These are phyloP conservation scores for Andrena haemorrhoa DNA, from an alignment of 2,888 invertebrate species.

Conservation along the genomic window DNA sequence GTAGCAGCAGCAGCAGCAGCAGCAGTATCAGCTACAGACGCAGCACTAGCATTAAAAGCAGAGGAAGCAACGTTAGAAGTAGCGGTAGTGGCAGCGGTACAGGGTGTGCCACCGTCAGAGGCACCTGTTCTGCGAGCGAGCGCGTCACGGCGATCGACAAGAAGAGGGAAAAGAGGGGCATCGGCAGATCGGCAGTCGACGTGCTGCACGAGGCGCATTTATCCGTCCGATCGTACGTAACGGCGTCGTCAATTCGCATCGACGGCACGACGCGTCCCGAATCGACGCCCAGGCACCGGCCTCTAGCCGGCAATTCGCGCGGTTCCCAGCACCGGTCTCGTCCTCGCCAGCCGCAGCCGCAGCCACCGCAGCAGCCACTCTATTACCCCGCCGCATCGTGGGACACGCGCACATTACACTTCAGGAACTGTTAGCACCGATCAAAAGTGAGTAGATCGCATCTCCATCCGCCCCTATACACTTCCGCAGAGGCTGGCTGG, in stretches of 20 bases:
- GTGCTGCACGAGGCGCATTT: conserved; percentile 78
- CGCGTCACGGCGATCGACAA: conserved; percentile 66
- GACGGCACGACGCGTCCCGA: conserved; percentile 70
- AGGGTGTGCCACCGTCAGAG: conserved; percentile 35
- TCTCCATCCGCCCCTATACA: too few relatives aligned
- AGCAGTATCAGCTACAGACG: conserved; percentile 62
- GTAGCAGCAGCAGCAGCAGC: conserved; percentile 70
- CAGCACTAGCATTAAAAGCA: conserved; percentile 59
- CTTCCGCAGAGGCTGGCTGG: not conserved
- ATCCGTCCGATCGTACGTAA: conserved; percentile 82
- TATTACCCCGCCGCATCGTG: conserved; percentile 68
- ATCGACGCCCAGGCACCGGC: conserved; percentile 72
- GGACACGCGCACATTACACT: conserved; percentile 82
- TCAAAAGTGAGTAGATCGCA: conserved; percentile 79
- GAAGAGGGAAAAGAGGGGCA: conserved; percentile 65
- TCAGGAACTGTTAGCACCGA: conserved; percentile 84
- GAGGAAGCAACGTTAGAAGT: conserved; percentile 69
- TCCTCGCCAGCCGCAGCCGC: conserved; percentile 72
- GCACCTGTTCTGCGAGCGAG: conserved; percentile 37
- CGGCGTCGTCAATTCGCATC: conserved; percentile 70
- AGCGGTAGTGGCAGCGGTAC: conserved; percentile 52
- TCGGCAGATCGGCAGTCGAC: conserved; percentile 77
- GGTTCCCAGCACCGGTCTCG: conserved; percentile 68
- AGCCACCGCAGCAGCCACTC: conserved; percentile 61
- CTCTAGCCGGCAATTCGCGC: conserved; percentile 67